A percentile compares a stretch with the other conserved stretches of the same genome.
Conservation (phyloP, 2,113 vertebrate species). For the Mormoops blainvillei region DNA sequence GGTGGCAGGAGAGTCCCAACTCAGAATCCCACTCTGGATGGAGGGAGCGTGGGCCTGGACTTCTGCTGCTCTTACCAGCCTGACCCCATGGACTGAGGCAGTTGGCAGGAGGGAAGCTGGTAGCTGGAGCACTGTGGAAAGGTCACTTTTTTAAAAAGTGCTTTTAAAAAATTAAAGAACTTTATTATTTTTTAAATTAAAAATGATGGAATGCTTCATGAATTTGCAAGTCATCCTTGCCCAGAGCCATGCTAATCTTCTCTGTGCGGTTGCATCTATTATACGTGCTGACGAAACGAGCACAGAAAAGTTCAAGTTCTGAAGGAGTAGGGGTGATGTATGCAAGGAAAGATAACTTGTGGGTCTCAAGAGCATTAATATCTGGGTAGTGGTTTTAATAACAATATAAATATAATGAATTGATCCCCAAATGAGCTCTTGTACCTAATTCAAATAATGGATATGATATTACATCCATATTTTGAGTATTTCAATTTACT, state of each 20-base stretch:
- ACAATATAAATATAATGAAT: slow-evolving; percentile 29
- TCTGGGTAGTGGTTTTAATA: slow-evolving; percentile 40
- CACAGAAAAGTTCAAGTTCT: neutral
- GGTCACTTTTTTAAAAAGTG: neutral
- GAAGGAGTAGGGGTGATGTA: neutral
- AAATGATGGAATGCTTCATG: neutral
- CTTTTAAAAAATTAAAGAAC: neutral
- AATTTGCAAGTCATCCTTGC: neutral
- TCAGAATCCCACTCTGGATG: neutral
- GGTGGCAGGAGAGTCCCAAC: neutral
- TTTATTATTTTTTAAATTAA: neutral
- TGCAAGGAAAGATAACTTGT: neutral
- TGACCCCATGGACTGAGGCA: neutral
- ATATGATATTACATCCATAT: slow-evolving; percentile 27
- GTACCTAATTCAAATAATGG: slow-evolving; percentile 38
- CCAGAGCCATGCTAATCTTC: neutral
- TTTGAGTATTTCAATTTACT: slow-evolving; percentile 59
- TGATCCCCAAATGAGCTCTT: neutral
- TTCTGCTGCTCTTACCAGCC: neutral
- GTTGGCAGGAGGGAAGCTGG: neutral
- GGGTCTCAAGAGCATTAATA: slow-evolving; percentile 2
- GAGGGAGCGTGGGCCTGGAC: neutral
- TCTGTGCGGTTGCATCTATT: neutral
- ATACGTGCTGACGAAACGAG: neutral
- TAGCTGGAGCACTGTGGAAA: neutral